A percentile compares a stretch with the other conserved stretches of the same genome.
Evolutionary conservation across 2,113 vertebrate genomes (phyloP).

Genomic region (Erythrocercus mccallii): DNA sequence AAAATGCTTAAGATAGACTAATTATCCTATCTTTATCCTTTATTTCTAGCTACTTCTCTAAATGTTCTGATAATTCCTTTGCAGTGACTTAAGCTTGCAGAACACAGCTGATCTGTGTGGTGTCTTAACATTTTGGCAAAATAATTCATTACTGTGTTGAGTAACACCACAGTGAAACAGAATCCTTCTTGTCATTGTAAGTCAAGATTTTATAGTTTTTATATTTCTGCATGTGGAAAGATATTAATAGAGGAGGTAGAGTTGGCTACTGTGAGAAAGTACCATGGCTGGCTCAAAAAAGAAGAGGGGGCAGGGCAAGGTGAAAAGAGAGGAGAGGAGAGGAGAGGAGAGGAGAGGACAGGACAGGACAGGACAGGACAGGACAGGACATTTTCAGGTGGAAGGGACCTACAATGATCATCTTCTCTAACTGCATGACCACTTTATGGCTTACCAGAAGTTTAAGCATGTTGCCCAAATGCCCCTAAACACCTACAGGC

Average conservation of each 20-base stretch:
- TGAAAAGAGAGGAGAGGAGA: too few species aligned
- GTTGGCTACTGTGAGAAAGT: neutral
- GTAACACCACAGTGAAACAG: neutral
- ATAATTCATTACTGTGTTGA: neutral
- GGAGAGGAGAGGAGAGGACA: too few species aligned
- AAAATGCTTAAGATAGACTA: neutral
- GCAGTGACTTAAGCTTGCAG: neutral
- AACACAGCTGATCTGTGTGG: neutral
- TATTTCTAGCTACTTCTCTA: neutral
- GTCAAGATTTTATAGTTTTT: neutral
- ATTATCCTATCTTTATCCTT: neutral
- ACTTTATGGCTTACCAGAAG: neutral
- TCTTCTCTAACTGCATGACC: neutral
- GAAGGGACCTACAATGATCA: rapidly evolving
- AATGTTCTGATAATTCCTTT: neutral
- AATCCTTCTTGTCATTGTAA: neutral
- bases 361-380: too few species aligned
- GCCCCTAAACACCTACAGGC: neutral
- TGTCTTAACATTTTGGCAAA: neutral
- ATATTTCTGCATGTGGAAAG: neutral
- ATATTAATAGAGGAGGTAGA: neutral
- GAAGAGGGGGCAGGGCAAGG: too few species aligned
- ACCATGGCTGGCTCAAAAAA: too few species aligned
- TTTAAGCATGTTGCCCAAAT: neutral
- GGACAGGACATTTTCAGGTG: neutral